phyloP scores from a whole-genome alignment of 1,140 invertebrate genomes.

The Heliconius hewitsoni region DNA sequence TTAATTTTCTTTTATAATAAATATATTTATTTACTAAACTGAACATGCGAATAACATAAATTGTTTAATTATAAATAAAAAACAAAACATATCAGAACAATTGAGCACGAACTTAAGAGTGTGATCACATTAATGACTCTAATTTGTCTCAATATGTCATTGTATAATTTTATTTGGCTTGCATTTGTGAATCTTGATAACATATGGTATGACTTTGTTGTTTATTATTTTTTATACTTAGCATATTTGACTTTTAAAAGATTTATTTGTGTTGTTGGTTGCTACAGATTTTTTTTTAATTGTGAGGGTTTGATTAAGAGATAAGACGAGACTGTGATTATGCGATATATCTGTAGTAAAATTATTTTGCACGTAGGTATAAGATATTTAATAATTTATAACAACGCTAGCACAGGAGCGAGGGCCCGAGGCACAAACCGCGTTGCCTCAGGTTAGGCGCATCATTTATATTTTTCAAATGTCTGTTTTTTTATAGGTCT shows the following conservation, averaged over 20 bases:
- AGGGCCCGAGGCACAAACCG: conserved; percentile 60
- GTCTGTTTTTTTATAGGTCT: conserved; percentile 68
- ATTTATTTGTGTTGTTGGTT: neutral
- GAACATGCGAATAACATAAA: too few species aligned
- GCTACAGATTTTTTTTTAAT: conserved; percentile 46
- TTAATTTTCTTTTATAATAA: too few species aligned
- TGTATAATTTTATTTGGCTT: conserved; percentile 21
- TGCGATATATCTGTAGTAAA: conserved; percentile 71
- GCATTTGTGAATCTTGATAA: neutral
- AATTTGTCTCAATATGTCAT: conserved; percentile 23
- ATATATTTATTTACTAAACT: too few species aligned
- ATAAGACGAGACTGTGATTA: conserved; percentile 66
- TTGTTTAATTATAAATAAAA: neutral
- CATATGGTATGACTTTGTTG: neutral
- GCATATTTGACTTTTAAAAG: neutral
- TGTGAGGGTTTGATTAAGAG: conserved; percentile 63
- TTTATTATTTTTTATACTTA: neutral
- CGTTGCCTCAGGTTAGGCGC: conserved; percentile 72
- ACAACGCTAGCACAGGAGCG: conserved; percentile 66
- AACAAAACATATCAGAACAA: neutral
- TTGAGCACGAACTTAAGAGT: neutral
- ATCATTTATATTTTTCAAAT: conserved; percentile 79
- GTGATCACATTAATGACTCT: conserved; percentile 8
- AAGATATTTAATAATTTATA: conserved; percentile 75
- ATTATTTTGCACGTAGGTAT: conserved; percentile 66